Evolutionary conservation across 2,797 vertebrate genomes (phyloP).

Genomic region (Poeciliopsis infans): DNA sequence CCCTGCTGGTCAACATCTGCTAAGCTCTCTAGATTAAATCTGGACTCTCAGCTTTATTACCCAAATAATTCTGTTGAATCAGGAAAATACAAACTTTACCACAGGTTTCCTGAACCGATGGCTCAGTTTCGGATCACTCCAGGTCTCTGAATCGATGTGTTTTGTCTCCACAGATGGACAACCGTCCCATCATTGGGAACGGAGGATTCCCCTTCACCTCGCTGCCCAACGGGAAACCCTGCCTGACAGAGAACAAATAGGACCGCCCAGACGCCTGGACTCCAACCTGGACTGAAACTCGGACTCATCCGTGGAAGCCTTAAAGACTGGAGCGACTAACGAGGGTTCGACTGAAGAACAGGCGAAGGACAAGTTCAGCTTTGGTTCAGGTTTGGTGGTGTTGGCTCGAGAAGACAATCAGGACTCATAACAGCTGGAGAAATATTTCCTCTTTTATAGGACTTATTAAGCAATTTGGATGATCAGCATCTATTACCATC

Average conservation of each 20-base stretch:
- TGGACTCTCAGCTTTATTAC: background rate
- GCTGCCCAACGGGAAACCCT: constrained; percentile 59
- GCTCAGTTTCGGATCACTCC: background rate
- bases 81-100: background rate
- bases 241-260: constrained; percentile 73
- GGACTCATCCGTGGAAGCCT: constrained; percentile 13
- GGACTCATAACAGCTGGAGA: background rate
- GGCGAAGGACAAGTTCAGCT: constrained; percentile 6
- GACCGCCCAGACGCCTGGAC: constrained; percentile 34
- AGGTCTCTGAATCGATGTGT: background rate
- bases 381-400: background rate
- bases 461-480: background rate
- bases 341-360: constrained; percentile 41
- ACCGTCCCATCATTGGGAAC: constrained; percentile 54
- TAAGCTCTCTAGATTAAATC: background rate
- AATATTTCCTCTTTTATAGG: background rate
- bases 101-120: background rate
- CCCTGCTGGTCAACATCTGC: background rate
- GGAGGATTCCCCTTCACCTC: constrained; percentile 49
- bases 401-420: constrained; percentile 6
- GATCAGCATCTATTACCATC: background rate
- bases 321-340: constrained; percentile 20
- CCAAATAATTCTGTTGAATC: background rate
- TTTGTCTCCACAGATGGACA: constrained; percentile 63
- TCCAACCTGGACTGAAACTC: constrained; percentile 11